Percentiles rank a stretch among this genome's conserved stretches.
These are phyloP conservation scores for Pachyrhynchus sulphureomaculatus DNA, from an alignment of 1,140 invertebrate genomes.

Conservation along the genomic window DNA sequence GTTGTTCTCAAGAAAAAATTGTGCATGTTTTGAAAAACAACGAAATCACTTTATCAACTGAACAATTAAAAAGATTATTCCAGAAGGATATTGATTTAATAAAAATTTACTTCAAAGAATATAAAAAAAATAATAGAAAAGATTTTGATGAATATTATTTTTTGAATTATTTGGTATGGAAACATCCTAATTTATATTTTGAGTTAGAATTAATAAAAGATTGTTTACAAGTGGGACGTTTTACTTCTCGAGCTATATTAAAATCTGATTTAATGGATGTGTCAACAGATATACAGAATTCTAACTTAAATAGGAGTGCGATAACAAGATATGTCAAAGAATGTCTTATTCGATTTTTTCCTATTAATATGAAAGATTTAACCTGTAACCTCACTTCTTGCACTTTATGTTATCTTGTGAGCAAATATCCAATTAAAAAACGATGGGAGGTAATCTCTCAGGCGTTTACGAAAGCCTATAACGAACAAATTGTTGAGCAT, in stretches of 20 bases:
- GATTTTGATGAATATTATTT: constrained; percentile 1
- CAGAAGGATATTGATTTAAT: constrained; percentile 3
- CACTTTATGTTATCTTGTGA: background rate
- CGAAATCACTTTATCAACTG: background rate
- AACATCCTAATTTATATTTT: too few species aligned
- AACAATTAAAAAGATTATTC: constrained; percentile 13
- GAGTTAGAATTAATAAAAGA: background rate
- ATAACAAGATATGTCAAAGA: background rate
- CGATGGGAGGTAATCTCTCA: background rate
- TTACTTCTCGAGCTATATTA: background rate
- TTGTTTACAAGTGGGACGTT: background rate
- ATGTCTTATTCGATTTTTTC: background rate
- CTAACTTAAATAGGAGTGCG: background rate
- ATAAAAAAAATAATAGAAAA: background rate
- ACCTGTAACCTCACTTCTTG: too few species aligned
- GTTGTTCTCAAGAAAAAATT: constrained; percentile 3
- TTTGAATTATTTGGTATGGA: background rate
- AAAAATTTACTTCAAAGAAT: constrained; percentile 9
- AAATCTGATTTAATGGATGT: background rate
- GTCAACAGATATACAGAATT: background rate
- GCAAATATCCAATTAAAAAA: constrained; percentile 3
- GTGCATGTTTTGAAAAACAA: background rate
- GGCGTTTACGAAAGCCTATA: constrained; percentile 4
- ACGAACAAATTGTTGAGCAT: constrained; percentile 6
- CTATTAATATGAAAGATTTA: background rate